These are phyloP conservation scores for Hirtodrosophila alboralis DNA, from an alignment of 2,888 invertebrate species.

Conservation along the genomic window DNA sequence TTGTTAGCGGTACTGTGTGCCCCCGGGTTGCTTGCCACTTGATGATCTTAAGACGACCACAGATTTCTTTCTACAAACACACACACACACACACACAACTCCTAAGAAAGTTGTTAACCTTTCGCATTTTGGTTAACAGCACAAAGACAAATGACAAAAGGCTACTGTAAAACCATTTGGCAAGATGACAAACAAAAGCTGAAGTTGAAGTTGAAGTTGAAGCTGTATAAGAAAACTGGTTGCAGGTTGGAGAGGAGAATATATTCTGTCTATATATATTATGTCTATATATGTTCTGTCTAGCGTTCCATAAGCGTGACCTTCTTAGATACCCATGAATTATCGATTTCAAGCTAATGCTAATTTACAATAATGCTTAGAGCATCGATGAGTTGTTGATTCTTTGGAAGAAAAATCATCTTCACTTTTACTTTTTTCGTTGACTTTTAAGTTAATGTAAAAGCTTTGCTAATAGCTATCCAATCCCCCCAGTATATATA, in stretches of 20 bases:
- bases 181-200: constrained; percentile 27
- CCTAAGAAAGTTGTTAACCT: constrained; percentile 75
- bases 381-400: constrained; percentile 33
- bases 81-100: too few relatives aligned
- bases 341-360: constrained; percentile 53
- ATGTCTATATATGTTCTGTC: too few relatives aligned
- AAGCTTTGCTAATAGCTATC: constrained; percentile 27
- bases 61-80: too few relatives aligned
- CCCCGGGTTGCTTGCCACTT: constrained; percentile 16
- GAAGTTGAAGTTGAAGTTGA: too few relatives aligned
- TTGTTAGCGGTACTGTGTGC: constrained; percentile 49
- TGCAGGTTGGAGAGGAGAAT: too few relatives aligned
- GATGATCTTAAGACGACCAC: constrained; percentile 48
- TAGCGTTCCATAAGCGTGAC: constrained; percentile 41
- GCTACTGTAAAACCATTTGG: constrained; percentile 61
- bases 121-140: constrained; percentile 47
- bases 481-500: constrained; percentile 26
- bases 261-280: too few relatives aligned
- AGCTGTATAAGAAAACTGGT: too few relatives aligned
- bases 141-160: constrained; percentile 74
- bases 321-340: constrained; percentile 53
- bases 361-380: constrained; percentile 21
- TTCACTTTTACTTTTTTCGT: constrained; percentile 68
- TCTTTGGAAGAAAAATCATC: constrained; percentile 41
- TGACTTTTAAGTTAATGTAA: constrained; percentile 38